Evolutionary conservation across 2,888 invertebrate genomes (phyloP).

Genomic region (Geotrupes spiniger): DNA sequence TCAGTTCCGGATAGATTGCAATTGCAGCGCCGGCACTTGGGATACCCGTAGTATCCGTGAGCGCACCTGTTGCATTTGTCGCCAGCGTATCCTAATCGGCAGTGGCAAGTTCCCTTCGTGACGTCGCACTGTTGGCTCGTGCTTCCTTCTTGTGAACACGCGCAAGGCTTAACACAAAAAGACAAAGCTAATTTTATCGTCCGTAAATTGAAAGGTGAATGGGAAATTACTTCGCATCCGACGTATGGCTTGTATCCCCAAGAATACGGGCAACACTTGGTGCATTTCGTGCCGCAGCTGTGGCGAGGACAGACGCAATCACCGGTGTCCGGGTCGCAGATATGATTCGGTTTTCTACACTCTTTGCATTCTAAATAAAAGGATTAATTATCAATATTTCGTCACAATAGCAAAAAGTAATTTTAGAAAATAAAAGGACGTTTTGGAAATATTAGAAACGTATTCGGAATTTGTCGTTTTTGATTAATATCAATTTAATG

Average conservation of each 20-base stretch:
- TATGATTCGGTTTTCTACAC: conserved; percentile 77
- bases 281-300: conserved; percentile 80
- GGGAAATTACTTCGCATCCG: conserved; percentile 70
- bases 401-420: too few relatives aligned
- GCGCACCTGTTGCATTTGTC: conserved; percentile 80
- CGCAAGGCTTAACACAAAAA: conserved; percentile 55
- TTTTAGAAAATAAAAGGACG: too few relatives aligned
- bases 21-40: conserved; percentile 80
- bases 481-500: too few relatives aligned
- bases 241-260: conserved; percentile 73
- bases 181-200: not conserved
- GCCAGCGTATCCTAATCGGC: conserved; percentile 72
- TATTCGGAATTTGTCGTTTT: too few relatives aligned
- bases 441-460: too few relatives aligned
- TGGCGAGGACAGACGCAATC: conserved; percentile 89
- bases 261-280: conserved; percentile 74
- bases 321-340: conserved; percentile 87
- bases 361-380: conserved; percentile 66
- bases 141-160: conserved; percentile 71
- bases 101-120: conserved; percentile 70
- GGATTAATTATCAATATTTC: too few relatives aligned
- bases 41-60: conserved; percentile 84
- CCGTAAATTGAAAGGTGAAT: not conserved
- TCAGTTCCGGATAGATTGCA: conserved; percentile 76
- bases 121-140: conserved; percentile 65